Base-by-base conservation (phyloP, 2,797 vertebrate genomes). In the Mycteria americana region DNA sequence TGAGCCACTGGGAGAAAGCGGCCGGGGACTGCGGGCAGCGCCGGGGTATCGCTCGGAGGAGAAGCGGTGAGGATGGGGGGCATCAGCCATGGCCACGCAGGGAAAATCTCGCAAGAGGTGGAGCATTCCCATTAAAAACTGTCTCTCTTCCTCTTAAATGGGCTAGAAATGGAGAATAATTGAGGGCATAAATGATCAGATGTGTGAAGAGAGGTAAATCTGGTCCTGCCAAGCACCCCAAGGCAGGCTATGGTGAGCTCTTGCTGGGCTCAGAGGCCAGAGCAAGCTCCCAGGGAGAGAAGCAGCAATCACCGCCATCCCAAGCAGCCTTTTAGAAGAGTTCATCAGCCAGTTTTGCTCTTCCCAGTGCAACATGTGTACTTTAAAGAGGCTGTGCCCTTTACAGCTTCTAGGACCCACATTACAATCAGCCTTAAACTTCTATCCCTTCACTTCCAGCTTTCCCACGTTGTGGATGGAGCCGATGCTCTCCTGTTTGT, bases 41-140 rank as follows among this genome's bases (percentile, higher is more conserved):
- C 43, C 1, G 4, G 23, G 28, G 12, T 12, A 41, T 56, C 0
- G 2, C 59, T 48, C 0, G 0, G 62, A 77, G 41, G 18, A 75
- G 48, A 85, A 78, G 62, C 1, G 2, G 16, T 33, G 54, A 80
- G 23, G 69, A 64, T 15, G 7, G 13, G 9, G 27, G 16, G 3
- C 24, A 65, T 46, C 75, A 65, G 43, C 51, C 51, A 62, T 0
- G 3, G 35, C 17, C 69, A 56, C 15, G 6, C 57, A 69, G 13
- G 18, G 43, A 50, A 37, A 39, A 41, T 16, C 23, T 37, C 74
- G 62, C 46, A 77, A 45, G 39, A 81, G 30, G 24, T 31, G 33
- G 10, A 81, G 23, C 19, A 77, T 45, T 56, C 8, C 23, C 33
- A 24, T 54, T 46, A 57, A 81, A 74, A 50, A 11, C 31, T 43